These are phyloP conservation scores for Plagodis pulveraria DNA, from an alignment of 2,888 invertebrate species.

Conservation along the genomic window DNA sequence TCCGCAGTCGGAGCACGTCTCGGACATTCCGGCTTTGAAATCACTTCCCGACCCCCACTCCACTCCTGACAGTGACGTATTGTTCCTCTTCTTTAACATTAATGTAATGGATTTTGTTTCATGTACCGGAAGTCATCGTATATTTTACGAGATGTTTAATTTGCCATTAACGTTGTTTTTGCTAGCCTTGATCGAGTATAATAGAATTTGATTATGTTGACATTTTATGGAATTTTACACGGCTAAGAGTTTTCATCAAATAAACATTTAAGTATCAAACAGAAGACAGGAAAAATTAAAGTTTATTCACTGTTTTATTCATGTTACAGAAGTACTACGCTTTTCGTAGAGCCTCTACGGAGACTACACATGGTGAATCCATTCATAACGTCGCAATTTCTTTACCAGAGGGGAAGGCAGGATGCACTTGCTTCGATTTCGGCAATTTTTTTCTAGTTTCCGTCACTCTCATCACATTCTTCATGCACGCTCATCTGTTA, in stretches of 20 bases:
- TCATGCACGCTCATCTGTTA: no score
- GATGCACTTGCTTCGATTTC: no score
- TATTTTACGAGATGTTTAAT: conserved; percentile 66
- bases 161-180: conserved; percentile 53
- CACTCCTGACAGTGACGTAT: conserved; percentile 78
- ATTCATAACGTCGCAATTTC: no score
- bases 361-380: no score
- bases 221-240: neutral
- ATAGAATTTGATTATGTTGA: conserved; percentile 8
- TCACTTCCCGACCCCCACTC: conserved; percentile 77
- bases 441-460: no score
- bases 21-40: conserved; percentile 78
- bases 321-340: neutral
- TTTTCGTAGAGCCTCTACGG: conserved; percentile 14
- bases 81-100: conserved; percentile 80
- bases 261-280: no score
- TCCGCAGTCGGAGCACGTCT: conserved; percentile 74
- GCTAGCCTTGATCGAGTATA: conserved; percentile 16
- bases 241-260: no score
- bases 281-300: no score
- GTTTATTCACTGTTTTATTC: no score
- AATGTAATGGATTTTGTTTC: conserved; percentile 80
- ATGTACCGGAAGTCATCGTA: conserved; percentile 73
- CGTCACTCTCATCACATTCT: no score
- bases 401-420: no score